These are phyloP conservation scores for Pseudopipra pipra DNA, from an alignment of 2,113 vertebrate genomes.

Conservation along the genomic window DNA sequence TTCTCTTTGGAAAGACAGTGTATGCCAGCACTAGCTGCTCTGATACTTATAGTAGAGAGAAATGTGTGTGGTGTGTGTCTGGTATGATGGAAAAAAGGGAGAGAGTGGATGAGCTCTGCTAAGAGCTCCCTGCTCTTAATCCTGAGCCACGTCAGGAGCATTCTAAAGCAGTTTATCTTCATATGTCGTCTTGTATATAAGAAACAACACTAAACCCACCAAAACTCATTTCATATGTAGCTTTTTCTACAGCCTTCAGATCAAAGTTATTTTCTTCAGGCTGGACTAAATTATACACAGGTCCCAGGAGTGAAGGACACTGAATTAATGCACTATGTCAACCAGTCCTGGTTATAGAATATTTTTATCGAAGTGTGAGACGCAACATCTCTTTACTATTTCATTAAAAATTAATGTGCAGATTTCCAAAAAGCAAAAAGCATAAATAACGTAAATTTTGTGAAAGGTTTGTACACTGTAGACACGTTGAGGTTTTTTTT, in stretches of 20 bases:
- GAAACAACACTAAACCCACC: slow-evolving; percentile 74
- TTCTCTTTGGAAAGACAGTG: not conserved
- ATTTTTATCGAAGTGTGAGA: slow-evolving; percentile 76
- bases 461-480: slow-evolving; percentile 16
- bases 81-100: not conserved
- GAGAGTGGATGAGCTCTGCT: slow-evolving; percentile 10
- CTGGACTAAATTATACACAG: slow-evolving; percentile 82
- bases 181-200: slow-evolving; percentile 65
- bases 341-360: slow-evolving; percentile 74
- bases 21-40: not conserved
- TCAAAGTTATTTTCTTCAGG: slow-evolving; percentile 83
- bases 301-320: slow-evolving; percentile 83
- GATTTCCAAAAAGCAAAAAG: slow-evolving; percentile 73
- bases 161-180: slow-evolving; percentile 77
- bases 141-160: slow-evolving; percentile 41
- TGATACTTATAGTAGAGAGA: not conserved
- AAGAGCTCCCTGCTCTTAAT: slow-evolving; percentile 66
- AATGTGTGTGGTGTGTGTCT: not conserved
- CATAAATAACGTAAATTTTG: slow-evolving; percentile 68
- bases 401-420: slow-evolving; percentile 81
- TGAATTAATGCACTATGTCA: slow-evolving; percentile 84
- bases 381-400: slow-evolving; percentile 72
- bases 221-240: slow-evolving; percentile 82
- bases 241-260: slow-evolving; percentile 77
- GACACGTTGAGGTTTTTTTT: slow-evolving; percentile 25